phyloP scores from a whole-genome alignment of 2,797 vertebrate species.

The Loris lydekkerianus region DNA sequence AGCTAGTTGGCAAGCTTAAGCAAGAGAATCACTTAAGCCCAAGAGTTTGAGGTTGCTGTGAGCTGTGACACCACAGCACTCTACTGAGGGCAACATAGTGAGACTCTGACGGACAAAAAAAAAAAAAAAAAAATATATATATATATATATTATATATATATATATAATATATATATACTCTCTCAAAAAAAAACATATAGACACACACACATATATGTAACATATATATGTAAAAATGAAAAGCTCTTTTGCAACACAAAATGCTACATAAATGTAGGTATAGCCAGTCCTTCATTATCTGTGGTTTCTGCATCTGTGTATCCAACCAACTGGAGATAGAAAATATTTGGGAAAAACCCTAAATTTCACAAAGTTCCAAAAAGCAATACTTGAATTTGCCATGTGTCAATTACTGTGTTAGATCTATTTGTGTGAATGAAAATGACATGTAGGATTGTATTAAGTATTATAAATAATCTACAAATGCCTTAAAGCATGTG shows the following conservation, averaged over 20 bases:
- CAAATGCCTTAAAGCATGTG: neutral
- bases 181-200: too few species aligned
- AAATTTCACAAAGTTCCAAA: neutral
- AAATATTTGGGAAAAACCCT: neutral
- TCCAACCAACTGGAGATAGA: neutral
- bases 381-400: neutral
- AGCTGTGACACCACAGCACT: too few species aligned
- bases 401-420: neutral
- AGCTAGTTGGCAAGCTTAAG: too few species aligned
- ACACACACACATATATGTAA: neutral
- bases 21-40: too few species aligned
- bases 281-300: neutral
- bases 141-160: too few species aligned
- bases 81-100: too few species aligned
- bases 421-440: neutral
- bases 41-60: too few species aligned
- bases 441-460: neutral
- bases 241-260: constrained; percentile 39
- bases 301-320: neutral
- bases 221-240: constrained; percentile 21
- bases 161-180: too few species aligned
- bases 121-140: too few species aligned
- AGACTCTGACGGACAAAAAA: too few species aligned
- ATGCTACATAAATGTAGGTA: neutral
- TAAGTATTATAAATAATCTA: neutral